Percentiles rank a stretch among this genome's conserved stretches.
Conservation (phyloP, 2,888 invertebrate species). For the Dicycla oo region DNA sequence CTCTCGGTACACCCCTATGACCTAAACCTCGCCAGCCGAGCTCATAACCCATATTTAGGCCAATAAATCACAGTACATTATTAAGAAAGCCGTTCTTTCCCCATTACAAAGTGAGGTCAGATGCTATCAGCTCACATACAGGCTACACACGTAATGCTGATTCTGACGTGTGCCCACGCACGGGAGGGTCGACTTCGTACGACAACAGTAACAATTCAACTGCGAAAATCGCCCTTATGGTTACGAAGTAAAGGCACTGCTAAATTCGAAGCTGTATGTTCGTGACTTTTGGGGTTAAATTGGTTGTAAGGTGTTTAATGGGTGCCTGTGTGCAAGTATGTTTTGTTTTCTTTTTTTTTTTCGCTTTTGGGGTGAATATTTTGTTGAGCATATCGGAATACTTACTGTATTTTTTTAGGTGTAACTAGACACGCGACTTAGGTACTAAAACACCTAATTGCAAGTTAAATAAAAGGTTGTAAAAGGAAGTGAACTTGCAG, state of each 20-base stretch:
- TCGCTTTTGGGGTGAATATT: conserved; percentile 22
- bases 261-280: conserved; percentile 7
- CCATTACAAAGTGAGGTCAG: conserved; percentile 66
- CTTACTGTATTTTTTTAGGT: background rate
- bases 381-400: conserved; percentile 5
- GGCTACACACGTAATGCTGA: conserved; percentile 72
- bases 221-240: conserved; percentile 1
- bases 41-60: conserved; percentile 56
- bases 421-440: background rate
- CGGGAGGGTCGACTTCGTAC: conserved; percentile 27
- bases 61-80: conserved; percentile 56
- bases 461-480: too few species aligned
- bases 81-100: conserved; percentile 45
- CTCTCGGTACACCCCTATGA: conserved; percentile 19
- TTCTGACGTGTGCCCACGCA: conserved; percentile 70
- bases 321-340: conserved; percentile 32
- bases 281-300: conserved; percentile 51
- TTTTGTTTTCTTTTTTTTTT: conserved; percentile 9
- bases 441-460: too few species aligned
- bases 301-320: conserved; percentile 52
- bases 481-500: too few species aligned
- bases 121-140: conserved; percentile 69
- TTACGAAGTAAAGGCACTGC: conserved; percentile 11
- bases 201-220: background rate
- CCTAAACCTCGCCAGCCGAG: conserved; percentile 16